Conservation (phyloP, 2,888 invertebrate genomes). For the Onthophagus sagittarius region DNA sequence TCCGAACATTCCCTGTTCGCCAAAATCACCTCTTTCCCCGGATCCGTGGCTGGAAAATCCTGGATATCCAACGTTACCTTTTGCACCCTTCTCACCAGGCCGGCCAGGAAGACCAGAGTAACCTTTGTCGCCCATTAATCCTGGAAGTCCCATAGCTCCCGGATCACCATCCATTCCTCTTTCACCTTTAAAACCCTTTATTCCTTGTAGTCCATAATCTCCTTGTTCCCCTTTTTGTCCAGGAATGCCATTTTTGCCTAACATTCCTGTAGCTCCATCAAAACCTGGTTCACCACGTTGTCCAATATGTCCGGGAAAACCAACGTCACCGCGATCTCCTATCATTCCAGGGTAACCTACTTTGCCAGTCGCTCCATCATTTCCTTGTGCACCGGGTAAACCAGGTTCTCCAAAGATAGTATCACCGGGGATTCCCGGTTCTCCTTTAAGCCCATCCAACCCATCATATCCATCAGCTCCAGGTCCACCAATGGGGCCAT, state of each 20-base stretch:
- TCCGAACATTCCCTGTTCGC: conserved; percentile 56
- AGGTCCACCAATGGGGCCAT: conserved; percentile 50
- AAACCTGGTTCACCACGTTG: conserved; percentile 55
- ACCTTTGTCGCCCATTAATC: conserved; percentile 28
- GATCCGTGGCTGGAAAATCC: conserved; percentile 45
- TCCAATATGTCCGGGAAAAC: conserved; percentile 47
- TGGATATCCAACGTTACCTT: conserved; percentile 12
- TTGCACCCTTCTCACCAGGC: conserved; percentile 14
- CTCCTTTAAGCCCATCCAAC: conserved; percentile 57
- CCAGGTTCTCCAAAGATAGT: conserved; percentile 42
- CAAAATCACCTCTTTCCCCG: conserved; percentile 53
- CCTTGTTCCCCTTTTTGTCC: conserved; percentile 56
- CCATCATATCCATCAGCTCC: conserved; percentile 58
- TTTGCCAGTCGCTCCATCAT: conserved; percentile 53
- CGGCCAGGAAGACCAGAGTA: conserved; percentile 49
- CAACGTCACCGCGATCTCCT: conserved; percentile 31
- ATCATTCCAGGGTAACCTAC: conserved; percentile 30
- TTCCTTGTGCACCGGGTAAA: conserved; percentile 60
- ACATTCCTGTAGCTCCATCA: conserved; percentile 41
- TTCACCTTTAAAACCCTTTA: conserved; percentile 56
- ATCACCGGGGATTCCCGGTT: conserved; percentile 45
- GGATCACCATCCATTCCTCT: conserved; percentile 50
- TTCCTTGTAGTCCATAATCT: conserved; percentile 46
- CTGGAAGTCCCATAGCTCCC: conserved; percentile 44
- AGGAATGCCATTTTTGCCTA: conserved; percentile 28